Evolutionary conservation across 1,140 invertebrate genomes (phyloP).

Genomic region (Lucilia sericata): DNA sequence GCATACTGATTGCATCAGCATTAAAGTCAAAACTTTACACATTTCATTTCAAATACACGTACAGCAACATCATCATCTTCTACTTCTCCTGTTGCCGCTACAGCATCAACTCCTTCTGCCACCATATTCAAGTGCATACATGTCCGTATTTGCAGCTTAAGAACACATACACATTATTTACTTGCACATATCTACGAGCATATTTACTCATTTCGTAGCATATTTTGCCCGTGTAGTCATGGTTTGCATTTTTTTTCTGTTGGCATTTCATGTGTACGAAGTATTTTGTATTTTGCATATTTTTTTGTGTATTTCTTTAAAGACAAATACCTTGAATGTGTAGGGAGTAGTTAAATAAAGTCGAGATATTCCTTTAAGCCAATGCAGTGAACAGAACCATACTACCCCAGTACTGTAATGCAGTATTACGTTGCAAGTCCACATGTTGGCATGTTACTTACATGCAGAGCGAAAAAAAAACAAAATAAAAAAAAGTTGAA

Average conservation of each 20-base stretch:
- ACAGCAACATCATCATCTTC: neutral
- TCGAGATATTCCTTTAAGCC: neutral
- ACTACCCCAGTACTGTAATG: neutral
- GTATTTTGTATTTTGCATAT: neutral
- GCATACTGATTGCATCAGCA: constrained; percentile 28
- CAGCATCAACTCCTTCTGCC: neutral
- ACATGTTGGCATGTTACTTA: neutral
- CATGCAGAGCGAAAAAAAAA: no score
- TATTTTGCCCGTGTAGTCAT: neutral
- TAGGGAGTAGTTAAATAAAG: neutral
- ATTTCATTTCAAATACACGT: constrained; percentile 6
- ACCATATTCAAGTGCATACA: no score
- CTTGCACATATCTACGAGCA: no score
- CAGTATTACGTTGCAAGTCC: neutral
- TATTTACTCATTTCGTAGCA: no score
- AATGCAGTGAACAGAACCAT: neutral
- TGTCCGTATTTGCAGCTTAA: no score
- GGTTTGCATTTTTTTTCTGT: neutral
- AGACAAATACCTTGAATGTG: neutral
- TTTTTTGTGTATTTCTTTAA: neutral
- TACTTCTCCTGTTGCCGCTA: neutral
- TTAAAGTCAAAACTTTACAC: constrained; percentile 27
- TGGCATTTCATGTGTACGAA: neutral
- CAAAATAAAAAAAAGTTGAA: no score
- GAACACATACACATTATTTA: no score